Evolutionary conservation across 2,888 invertebrate genomes (phyloP), one percentile per base, ranked within the genome.

Genomic region (Cataglyphis albicans): DNA sequence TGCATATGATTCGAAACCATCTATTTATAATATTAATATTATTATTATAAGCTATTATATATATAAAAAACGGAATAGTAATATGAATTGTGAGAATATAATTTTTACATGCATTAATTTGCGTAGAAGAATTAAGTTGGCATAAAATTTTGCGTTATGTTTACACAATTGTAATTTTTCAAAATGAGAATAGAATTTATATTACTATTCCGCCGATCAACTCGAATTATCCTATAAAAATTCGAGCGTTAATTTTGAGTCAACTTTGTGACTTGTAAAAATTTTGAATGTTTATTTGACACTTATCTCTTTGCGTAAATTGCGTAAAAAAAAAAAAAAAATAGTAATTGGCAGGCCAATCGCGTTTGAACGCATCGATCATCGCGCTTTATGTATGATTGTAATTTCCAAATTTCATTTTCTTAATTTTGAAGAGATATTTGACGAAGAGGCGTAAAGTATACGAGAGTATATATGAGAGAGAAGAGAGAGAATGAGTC

Each of bases 11-110:
- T n/a, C n/a, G 29, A 57, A 65, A 75, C 35, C 52, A 48, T 15
- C 32, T 74, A 35, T 48, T 74, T 64, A 52, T 65, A 75, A 64
- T 63, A 74, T 55, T 70, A 55, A 5, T 72, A 38, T 25, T 35
- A 64, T 52, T 52, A 38, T 38, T 35, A 64, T 64, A 25, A 57
- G 52, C 9, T 64, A 73, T 9, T 73, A 44, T 32, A 44, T 74
- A 32, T 32, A 44, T 35, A 9, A 75, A 4, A 44, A 57, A 5
- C 21, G 44, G 29, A 74, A 35, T 64, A 65, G 35, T 64, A 44
- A 48, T 38, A 48, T 21, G 21, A 35, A 75, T 48, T 21, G 10
- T 41, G 12, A 3, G 7, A 48, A 35, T 52, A 63, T 38, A 38
- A 52, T 52, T 25, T 65, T 52, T 67, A 67, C 25, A 29, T 32